These are phyloP conservation scores for Toxotes chatareus DNA, from an alignment of 2,113 vertebrate genomes.

Conservation along the genomic window DNA sequence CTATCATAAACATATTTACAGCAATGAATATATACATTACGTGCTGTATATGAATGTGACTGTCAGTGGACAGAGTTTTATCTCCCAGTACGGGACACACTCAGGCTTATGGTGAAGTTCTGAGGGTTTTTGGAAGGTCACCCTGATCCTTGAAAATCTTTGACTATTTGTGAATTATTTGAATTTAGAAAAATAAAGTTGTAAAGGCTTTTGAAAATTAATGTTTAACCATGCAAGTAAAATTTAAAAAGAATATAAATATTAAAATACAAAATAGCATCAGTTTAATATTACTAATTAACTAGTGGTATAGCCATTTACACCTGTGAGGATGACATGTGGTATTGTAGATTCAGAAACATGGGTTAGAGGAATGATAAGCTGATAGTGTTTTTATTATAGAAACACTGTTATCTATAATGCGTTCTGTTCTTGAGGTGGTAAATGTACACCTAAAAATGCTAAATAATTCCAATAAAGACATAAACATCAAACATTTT, in stretches of 20 bases:
- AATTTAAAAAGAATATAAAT: background rate
- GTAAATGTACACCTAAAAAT: no score
- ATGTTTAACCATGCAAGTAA: background rate
- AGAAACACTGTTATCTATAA: no score
- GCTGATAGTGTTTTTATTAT: background rate
- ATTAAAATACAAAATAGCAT: background rate
- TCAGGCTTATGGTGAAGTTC: no score
- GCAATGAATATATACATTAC: background rate
- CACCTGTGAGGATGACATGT: background rate
- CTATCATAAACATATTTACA: constrained; percentile 17
- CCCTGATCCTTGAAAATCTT: background rate
- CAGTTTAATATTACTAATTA: background rate
- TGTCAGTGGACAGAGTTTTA: background rate
- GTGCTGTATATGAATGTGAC: background rate
- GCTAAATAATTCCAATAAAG: no score
- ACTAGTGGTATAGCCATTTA: background rate
- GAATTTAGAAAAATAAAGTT: background rate
- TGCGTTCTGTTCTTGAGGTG: background rate
- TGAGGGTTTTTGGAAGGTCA: background rate
- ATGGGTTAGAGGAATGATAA: background rate
- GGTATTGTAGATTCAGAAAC: background rate
- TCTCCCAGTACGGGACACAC: background rate
- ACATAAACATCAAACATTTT: no score
- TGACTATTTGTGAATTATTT: background rate
- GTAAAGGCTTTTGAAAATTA: background rate